A percentile compares a stretch with the other conserved stretches of the same genome.
Evolutionary conservation across 2,888 invertebrate species (phyloP).

Genomic region (Anaspis maculata): DNA sequence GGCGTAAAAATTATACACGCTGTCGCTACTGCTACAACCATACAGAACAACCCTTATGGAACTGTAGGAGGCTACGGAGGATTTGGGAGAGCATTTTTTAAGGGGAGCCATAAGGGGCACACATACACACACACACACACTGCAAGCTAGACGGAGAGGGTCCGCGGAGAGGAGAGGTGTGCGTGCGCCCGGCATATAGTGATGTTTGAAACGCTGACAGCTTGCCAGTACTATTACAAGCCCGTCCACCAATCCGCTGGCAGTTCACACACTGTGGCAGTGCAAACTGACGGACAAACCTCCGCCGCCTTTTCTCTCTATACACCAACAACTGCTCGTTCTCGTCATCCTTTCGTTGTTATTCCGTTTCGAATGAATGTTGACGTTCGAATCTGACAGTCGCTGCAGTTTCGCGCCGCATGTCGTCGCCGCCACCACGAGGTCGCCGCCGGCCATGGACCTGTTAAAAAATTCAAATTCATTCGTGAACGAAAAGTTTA

Average conservation of each 20-base stretch:
- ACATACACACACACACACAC: no score
- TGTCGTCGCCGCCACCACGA: no score
- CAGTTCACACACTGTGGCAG: slow-evolving; percentile 39
- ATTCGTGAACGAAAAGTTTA: no score
- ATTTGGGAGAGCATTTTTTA: no score
- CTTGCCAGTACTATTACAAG: slow-evolving; percentile 43
- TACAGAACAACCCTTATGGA: no score
- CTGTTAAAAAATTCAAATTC: no score
- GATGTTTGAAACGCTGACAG: slow-evolving; percentile 47
- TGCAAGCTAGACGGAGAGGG: slow-evolving; percentile 23
- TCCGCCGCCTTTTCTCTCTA: slow-evolving; percentile 23
- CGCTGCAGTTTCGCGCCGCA: no score
- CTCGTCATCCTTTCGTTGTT: slow-evolving; percentile 30
- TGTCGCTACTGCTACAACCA: no score
- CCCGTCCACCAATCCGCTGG: slow-evolving; percentile 40
- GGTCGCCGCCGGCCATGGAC: no score
- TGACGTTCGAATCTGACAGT: slow-evolving; percentile 8
- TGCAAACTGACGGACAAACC: slow-evolving; percentile 40
- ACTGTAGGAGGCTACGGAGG: slow-evolving; percentile 42
- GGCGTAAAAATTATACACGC: slow-evolving; percentile 39
- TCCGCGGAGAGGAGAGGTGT: slow-evolving; percentile 24
- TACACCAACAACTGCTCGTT: slow-evolving; percentile 22
- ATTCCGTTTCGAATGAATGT: slow-evolving; percentile 4
- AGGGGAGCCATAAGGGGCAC: no score
- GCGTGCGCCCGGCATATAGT: slow-evolving; percentile 42